Evolutionary conservation across 1,140 invertebrate species (phyloP).

Genomic region (Drosophila oshimai): DNA sequence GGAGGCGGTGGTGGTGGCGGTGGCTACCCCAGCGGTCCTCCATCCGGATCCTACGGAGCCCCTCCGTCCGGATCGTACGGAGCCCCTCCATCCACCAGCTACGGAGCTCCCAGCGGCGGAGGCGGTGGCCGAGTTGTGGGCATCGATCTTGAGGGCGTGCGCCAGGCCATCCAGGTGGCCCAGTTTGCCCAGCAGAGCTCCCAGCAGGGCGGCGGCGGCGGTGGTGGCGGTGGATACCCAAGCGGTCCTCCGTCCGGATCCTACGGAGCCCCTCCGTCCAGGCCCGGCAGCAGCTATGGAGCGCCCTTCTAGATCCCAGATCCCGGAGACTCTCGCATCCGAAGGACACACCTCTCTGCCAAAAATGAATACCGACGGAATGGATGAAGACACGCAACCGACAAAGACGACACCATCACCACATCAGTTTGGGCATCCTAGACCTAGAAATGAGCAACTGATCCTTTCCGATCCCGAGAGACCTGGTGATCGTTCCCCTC

Average conservation of each 20-base stretch:
- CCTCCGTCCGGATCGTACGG: slow-evolving; percentile 82
- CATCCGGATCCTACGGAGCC: slow-evolving; percentile 85
- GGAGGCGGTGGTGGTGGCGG: slow-evolving; percentile 83
- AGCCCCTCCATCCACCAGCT: slow-evolving; percentile 83
- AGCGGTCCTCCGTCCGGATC: slow-evolving; percentile 74
- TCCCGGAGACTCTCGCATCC: too few relatives aligned
- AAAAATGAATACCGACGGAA: slow-evolving; percentile 66
- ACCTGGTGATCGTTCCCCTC: slow-evolving; percentile 24
- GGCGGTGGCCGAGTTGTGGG: slow-evolving; percentile 85
- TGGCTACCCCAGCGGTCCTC: slow-evolving; percentile 82
- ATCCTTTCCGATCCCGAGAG: slow-evolving; percentile 12
- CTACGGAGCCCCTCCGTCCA: slow-evolving; percentile 83
- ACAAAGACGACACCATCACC: slow-evolving; percentile 37
- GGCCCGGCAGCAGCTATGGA: slow-evolving; percentile 80
- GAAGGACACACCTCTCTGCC: slow-evolving; percentile 57
- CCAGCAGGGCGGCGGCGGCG: slow-evolving; percentile 74
- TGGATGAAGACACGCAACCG: slow-evolving; percentile 37
- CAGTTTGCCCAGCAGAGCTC: slow-evolving; percentile 85
- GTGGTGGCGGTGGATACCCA: slow-evolving; percentile 71
- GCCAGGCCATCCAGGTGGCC: slow-evolving; percentile 87
- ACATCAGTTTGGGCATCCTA: slow-evolving; percentile 47
- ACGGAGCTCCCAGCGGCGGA: slow-evolving; percentile 85
- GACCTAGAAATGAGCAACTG: slow-evolving; percentile 38
- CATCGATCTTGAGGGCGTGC: slow-evolving; percentile 86
- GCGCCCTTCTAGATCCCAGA: slow-evolving; percentile 82